Percentiles rank a stretch among this genome's conserved stretches.
These are phyloP conservation scores for Zygaena filipendulae DNA, from an alignment of 2,888 invertebrate genomes.

Conservation along the genomic window DNA sequence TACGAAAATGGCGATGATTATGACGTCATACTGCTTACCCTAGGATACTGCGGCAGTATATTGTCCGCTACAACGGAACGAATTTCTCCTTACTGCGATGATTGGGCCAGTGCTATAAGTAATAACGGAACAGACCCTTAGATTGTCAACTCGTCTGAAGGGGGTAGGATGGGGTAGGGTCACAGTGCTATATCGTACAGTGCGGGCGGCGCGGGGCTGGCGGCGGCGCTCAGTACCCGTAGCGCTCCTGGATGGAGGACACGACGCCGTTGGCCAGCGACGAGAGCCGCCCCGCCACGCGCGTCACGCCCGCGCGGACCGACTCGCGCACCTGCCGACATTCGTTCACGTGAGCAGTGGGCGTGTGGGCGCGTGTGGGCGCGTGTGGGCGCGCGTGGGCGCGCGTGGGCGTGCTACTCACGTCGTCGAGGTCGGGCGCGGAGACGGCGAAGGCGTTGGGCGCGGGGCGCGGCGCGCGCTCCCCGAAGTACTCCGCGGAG, in stretches of 20 bases:
- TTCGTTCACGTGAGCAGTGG: neutral
- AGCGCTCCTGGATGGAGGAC: slow-evolving; percentile 88
- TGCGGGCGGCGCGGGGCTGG: neutral
- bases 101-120: no score
- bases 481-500: slow-evolving; percentile 94
- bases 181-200: no score
- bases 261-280: slow-evolving; percentile 95
- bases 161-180: no score
- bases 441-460: slow-evolving; percentile 43
- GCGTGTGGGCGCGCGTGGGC: no score
- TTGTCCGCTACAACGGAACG: no score
- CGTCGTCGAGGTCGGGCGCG: slow-evolving; percentile 91
- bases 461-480: slow-evolving; percentile 27
- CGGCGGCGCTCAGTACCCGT: slow-evolving; percentile 65
- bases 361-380: no score
- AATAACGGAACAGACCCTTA: no score
- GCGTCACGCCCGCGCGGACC: slow-evolving; percentile 93
- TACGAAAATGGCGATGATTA: no score
- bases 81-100: no score
- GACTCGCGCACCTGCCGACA: slow-evolving; percentile 87
- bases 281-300: slow-evolving; percentile 95
- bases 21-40: no score
- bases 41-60: no score
- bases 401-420: slow-evolving; percentile 63
- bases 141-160: no score